These are phyloP conservation scores for Saccostrea cuccullata DNA, from an alignment of 1,140 invertebrate genomes.

Conservation along the genomic window DNA sequence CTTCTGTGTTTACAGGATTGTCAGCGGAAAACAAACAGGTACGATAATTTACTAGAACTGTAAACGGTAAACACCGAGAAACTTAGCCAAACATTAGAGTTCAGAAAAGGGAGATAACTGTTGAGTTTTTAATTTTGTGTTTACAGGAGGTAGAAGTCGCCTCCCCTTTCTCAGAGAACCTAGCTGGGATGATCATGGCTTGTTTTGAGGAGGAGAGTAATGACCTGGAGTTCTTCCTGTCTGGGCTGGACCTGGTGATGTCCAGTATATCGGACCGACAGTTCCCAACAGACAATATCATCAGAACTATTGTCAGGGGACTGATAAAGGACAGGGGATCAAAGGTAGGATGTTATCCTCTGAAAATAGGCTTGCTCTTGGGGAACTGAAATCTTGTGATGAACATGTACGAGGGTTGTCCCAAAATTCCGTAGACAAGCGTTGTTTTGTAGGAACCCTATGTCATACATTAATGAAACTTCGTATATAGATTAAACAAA, in stretches of 20 bases:
- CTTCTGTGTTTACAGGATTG: neutral
- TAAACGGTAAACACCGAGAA: too few relatives aligned
- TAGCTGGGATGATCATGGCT: conserved; percentile 4
- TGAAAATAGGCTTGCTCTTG: too few relatives aligned
- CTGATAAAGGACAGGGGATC: neutral
- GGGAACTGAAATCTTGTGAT: too few relatives aligned
- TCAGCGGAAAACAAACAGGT: neutral
- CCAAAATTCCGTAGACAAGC: too few relatives aligned
- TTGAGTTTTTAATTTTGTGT: neutral
- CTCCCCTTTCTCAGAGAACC: neutral
- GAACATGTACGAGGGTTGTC: too few relatives aligned
- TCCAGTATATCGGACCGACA: conserved; percentile 3
- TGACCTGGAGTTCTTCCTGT: neutral
- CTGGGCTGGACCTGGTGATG: neutral
- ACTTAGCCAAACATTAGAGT: too few relatives aligned
- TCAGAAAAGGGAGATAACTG: neutral
- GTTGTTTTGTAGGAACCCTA: too few relatives aligned
- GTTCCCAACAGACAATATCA: neutral
- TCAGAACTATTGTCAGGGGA: neutral
- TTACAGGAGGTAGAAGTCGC: neutral
- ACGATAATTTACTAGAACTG: neutral
- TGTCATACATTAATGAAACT: too few relatives aligned
- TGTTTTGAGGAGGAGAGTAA: neutral
- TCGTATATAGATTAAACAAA: too few relatives aligned
- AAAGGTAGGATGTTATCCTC: neutral